A percentile compares a stretch with the other conserved stretches of the same genome.
Evolutionary conservation across 2,113 vertebrate genomes (phyloP).

Genomic region (Isurus oxyrinchus): DNA sequence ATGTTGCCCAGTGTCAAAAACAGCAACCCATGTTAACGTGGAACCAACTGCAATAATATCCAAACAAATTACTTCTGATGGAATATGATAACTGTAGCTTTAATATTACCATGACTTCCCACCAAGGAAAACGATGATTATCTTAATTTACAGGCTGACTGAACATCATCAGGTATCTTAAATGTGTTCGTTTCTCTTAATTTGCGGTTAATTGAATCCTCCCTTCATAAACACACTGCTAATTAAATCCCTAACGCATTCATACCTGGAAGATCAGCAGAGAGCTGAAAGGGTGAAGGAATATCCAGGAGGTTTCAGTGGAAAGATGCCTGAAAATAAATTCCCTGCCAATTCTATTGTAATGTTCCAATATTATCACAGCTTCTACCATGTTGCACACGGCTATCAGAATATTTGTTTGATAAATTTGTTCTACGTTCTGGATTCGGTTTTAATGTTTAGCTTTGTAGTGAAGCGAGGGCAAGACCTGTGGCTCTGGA

Average conservation of each 20-base stretch:
- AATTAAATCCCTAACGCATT: background rate
- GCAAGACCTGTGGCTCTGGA: background rate
- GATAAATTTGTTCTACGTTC: background rate
- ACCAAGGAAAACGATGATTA: conserved; percentile 7
- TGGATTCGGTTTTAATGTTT: background rate
- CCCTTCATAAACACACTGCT: background rate
- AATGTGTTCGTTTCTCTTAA: background rate
- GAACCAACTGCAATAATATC: background rate
- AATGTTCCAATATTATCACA: background rate
- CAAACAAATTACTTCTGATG: background rate
- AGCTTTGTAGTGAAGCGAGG: background rate
- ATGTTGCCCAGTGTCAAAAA: background rate
- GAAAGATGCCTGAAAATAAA: background rate
- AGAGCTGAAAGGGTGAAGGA: background rate
- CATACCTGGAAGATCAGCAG: background rate
- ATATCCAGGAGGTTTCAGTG: background rate
- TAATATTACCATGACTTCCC: conserved; percentile 20
- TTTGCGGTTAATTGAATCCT: background rate
- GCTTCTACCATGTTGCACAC: background rate
- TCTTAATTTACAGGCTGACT: conserved; percentile 4
- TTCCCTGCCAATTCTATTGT: background rate
- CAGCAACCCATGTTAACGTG: background rate
- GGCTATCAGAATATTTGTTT: background rate
- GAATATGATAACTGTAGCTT: background rate
- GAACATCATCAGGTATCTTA: background rate